Base-by-base conservation (phyloP, 2,888 invertebrate genomes). In the Heliconius sara region DNA sequence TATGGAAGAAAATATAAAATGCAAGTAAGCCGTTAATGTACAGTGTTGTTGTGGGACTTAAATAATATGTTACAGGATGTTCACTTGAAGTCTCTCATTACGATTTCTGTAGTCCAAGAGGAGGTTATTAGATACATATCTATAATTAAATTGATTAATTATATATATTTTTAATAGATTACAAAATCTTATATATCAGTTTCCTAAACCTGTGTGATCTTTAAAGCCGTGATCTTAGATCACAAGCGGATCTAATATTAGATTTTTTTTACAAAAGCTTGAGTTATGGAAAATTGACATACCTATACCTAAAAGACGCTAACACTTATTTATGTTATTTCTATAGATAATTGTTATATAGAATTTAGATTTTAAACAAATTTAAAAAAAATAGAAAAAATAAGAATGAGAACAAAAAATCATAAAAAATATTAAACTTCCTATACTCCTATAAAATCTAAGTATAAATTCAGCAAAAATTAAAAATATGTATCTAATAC, bases 31-130 rank as follows among this genome's bases (percentile, higher is more conserved):
- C 27, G 27, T 63, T 75, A 75, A 75, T 75, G 75, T 25, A 66
- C 0, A 30, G 43, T 43, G 65, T 65, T 27, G 27, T 30, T 65
- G 25, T 66, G 47, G 39, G 65, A 65, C 63, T 75, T 75, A 75
- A 82, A 76, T 78, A 79, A 79, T 83, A 79, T 75, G 80, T 82
- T 81, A 83, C 84, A 84, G 84, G 84, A 84, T 83, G 84, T 84
- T 80, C 83, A 82, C 81, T 83, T 79, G 77, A 60, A 79, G 78
- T 78, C 72, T 72, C 76, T 79, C 70, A 75, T 81, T 80, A 81
- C 79, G 80, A 81, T 74, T 76, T 60, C 30, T 70, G 52, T 78
- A 80, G 79, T 71, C n/a, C 22, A 76, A 65, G 82, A 82, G 81
- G 52, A 12, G 67, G 27, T 43, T 43, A 43, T 63, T 57, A 66